phyloP scores from a whole-genome alignment of 2,113 vertebrate genomes.

The Alligator sinensis region DNA sequence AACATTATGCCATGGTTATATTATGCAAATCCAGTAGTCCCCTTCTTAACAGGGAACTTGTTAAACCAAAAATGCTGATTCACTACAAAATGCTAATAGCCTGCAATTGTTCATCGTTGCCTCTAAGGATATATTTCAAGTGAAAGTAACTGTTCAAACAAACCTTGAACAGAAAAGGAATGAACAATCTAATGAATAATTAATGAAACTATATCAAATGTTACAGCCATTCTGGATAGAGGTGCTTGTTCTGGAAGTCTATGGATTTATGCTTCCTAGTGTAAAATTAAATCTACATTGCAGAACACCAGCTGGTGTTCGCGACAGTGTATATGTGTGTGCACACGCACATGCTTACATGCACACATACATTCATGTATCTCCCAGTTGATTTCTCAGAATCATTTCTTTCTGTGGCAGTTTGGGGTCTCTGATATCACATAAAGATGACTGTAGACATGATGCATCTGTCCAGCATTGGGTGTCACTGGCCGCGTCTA shows the following conservation, averaged over 20 bases:
- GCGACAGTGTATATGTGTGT: background rate
- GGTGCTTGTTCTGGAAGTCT: constrained; percentile 41
- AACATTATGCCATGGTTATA: constrained; percentile 2
- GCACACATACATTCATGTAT: background rate
- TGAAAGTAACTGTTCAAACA: constrained; percentile 76
- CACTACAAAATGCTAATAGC: constrained; percentile 58
- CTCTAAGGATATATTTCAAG: constrained; percentile 65
- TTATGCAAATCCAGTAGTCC: constrained; percentile 23
- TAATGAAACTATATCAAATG: constrained; percentile 40
- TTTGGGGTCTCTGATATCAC: background rate
- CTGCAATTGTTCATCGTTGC: constrained; percentile 56
- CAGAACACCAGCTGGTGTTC: constrained; percentile 2
- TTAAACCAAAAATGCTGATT: constrained; percentile 57
- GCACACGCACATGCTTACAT: background rate
- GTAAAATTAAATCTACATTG: constrained; percentile 43
- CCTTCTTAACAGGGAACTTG: constrained; percentile 35
- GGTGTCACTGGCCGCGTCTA: background rate
- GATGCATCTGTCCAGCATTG: background rate
- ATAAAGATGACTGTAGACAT: background rate
- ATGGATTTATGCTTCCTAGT: constrained; percentile 35
- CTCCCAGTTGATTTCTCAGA: background rate
- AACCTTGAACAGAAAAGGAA: constrained; percentile 69
- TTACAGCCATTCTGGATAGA: constrained; percentile 51
- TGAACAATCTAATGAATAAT: constrained; percentile 70
- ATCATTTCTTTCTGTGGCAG: background rate